Conservation (phyloP, 2,113 vertebrate genomes). For the Platichthys stellatus region DNA sequence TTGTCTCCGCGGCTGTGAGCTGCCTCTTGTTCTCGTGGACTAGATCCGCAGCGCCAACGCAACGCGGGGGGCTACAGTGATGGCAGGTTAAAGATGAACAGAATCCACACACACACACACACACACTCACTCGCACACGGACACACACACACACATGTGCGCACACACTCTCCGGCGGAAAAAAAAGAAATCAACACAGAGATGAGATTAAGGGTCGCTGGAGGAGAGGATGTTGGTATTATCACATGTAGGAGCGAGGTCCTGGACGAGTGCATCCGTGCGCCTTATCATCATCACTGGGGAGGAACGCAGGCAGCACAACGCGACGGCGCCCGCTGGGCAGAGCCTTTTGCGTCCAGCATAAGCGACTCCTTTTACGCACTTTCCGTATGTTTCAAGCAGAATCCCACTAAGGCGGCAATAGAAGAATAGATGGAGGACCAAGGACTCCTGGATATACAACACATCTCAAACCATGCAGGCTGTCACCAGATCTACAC, state of each 20-base stretch:
- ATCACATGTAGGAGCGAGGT: constrained; percentile 61
- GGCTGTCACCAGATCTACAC: background rate
- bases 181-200: background rate
- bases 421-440: constrained; percentile 38
- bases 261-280: constrained; percentile 66
- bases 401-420: constrained; percentile 68
- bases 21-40: constrained; percentile 74
- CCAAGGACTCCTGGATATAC: constrained; percentile 23
- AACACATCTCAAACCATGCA: constrained; percentile 2
- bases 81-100: constrained; percentile 68
- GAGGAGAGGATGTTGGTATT: constrained; percentile 55
- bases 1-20: constrained; percentile 75
- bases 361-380: constrained; percentile 72
- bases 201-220: constrained; percentile 40
- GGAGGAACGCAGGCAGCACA: constrained; percentile 74
- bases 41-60: constrained; percentile 82
- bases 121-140: background rate
- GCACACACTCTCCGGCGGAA: background rate
- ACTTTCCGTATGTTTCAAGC: constrained; percentile 71
- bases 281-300: constrained; percentile 70
- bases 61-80: constrained; percentile 74
- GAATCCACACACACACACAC: constrained; percentile 64
- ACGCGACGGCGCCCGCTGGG: constrained; percentile 77
- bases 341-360: constrained; percentile 76
- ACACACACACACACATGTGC: background rate